These are phyloP conservation scores for Pardalotus punctatus DNA, from an alignment of 2,113 vertebrate genomes.

Conservation along the genomic window DNA sequence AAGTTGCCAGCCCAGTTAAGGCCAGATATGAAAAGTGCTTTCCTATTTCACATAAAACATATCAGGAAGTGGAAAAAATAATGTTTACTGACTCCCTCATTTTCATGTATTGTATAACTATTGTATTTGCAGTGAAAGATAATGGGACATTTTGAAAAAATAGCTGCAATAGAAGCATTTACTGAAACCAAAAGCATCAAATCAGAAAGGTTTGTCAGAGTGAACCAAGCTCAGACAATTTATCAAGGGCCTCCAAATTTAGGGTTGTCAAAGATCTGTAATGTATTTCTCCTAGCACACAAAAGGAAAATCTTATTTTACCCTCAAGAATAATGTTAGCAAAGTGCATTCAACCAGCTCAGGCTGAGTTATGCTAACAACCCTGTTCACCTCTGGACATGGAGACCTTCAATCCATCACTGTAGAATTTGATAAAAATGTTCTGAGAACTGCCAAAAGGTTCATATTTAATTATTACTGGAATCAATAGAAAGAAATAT, in stretches of 20 bases:
- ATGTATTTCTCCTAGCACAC: neutral
- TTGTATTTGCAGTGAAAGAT: neutral
- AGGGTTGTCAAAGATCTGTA: neutral
- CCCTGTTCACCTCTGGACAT: neutral
- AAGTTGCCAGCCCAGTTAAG: neutral
- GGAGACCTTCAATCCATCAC: neutral
- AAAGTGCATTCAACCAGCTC: neutral
- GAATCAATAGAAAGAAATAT: conserved; percentile 5
- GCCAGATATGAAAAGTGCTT: neutral
- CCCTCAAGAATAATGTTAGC: neutral
- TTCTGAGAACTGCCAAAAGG: neutral
- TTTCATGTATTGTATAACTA: neutral
- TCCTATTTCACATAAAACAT: neutral
- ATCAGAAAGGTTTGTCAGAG: neutral
- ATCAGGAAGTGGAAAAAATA: neutral
- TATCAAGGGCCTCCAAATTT: neutral
- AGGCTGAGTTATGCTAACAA: neutral
- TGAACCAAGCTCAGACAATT: neutral
- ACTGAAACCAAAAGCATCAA: neutral
- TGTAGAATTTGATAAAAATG: neutral
- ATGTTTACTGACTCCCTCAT: neutral
- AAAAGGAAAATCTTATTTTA: neutral
- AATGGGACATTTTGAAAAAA: neutral
- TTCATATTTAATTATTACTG: conserved; percentile 9
- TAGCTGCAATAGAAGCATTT: neutral